These are phyloP conservation scores for Eupeodes latifasciatus DNA, from an alignment of 2,888 invertebrate genomes.

Conservation along the genomic window DNA sequence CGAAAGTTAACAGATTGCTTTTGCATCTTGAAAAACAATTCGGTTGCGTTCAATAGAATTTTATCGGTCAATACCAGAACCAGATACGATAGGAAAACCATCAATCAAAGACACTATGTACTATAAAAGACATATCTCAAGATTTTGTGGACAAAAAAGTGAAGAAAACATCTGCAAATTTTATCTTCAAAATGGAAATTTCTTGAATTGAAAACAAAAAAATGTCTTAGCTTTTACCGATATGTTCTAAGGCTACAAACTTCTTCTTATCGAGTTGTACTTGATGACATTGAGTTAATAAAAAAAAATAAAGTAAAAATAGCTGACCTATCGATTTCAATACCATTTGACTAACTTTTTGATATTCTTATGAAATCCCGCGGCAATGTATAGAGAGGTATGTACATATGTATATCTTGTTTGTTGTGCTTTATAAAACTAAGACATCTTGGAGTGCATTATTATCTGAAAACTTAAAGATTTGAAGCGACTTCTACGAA, in stretches of 20 bases:
- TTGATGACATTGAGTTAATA: constrained; percentile 8
- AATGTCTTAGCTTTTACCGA: neutral
- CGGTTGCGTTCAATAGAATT: constrained; percentile 15
- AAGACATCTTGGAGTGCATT: too few species aligned
- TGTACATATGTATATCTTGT: too few species aligned
- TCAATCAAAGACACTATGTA: neutral
- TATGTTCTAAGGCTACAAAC: neutral
- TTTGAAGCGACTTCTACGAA: too few species aligned
- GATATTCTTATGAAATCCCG: too few species aligned
- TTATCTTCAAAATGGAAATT: constrained; percentile 2
- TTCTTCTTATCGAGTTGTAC: constrained; percentile 1
- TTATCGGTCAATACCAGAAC: constrained; percentile 5
- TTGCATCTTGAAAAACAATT: constrained; percentile 23
- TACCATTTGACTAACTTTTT: too few species aligned
- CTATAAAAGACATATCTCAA: neutral
- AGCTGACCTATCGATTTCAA: too few species aligned
- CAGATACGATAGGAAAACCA: neutral
- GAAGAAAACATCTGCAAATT: neutral
- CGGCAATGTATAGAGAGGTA: too few species aligned
- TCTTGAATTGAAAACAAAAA: neutral
- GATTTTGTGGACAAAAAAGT: neutral
- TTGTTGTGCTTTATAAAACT: too few species aligned
- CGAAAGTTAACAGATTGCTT: constrained; percentile 31
- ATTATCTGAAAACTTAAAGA: too few species aligned
- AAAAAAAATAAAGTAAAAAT: neutral